phyloP scores from a whole-genome alignment of 2,113 vertebrate genomes.

The Hypanus sabinus region DNA sequence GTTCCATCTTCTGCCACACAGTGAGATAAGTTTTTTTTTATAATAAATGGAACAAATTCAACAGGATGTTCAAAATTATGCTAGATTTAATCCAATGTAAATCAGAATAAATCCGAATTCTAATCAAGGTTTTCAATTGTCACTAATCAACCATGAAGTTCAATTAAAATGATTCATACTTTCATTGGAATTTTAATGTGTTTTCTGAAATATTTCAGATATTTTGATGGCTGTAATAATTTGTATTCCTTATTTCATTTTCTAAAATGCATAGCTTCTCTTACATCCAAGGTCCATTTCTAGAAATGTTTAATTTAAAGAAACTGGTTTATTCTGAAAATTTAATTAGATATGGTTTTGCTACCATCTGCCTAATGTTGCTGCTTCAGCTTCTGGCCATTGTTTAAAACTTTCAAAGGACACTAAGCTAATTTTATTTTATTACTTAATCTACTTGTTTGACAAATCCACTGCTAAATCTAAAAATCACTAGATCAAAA shows the following conservation, averaged over 20 bases:
- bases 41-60: background rate
- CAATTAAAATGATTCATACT: background rate
- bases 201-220: constrained; percentile 14
- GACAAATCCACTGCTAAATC: background rate
- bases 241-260: background rate
- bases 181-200: background rate
- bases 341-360: background rate
- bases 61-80: background rate
- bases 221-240: background rate
- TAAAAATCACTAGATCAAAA: background rate
- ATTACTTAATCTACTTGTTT: background rate
- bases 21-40: background rate
- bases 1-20: background rate
- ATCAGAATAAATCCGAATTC: background rate
- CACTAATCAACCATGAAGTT: background rate
- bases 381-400: background rate
- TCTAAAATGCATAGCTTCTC: background rate
- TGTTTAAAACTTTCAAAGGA: background rate
- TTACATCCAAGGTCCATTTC: background rate
- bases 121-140: background rate
- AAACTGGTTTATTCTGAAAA: background rate
- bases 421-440: too few relatives aligned
- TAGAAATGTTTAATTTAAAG: background rate
- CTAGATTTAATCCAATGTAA: too few relatives aligned
- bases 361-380: background rate